Evolutionary conservation across 2,113 vertebrate genomes (phyloP).

Genomic region (Tyrannus savana): DNA sequence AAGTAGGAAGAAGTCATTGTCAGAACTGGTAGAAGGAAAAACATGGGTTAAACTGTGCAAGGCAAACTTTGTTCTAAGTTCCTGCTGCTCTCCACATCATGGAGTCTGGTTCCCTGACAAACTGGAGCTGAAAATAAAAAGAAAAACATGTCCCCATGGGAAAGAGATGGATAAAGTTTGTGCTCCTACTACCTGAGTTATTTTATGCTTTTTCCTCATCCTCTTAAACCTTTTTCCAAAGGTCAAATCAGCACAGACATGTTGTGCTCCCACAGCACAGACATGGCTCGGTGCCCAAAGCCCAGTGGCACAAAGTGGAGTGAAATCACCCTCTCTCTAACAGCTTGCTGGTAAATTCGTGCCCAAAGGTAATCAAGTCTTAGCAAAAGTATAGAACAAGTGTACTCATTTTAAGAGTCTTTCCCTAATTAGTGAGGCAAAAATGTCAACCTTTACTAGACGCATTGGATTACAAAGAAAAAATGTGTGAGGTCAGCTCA

Average conservation of each 20-base stretch:
- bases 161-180: neutral
- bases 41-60: neutral
- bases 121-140: neutral
- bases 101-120: neutral
- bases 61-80: neutral
- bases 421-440: neutral
- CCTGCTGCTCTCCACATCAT: neutral
- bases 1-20: neutral
- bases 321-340: neutral
- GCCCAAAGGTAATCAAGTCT: neutral
- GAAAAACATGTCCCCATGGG: neutral
- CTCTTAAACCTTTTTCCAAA: neutral
- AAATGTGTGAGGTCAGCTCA: neutral
- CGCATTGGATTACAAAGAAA: neutral
- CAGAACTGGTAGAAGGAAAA: neutral
- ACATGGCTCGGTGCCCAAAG: rapidly evolving
- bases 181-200: neutral
- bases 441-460: neutral
- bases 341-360: neutral
- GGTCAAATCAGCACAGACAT: rapidly evolving
- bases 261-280: neutral
- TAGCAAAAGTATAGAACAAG: neutral
- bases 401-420: neutral
- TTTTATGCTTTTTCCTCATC: neutral
- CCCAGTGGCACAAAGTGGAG: neutral